Evolutionary conservation across 2,113 vertebrate species (phyloP).

Genomic region (Sapajus apella): DNA sequence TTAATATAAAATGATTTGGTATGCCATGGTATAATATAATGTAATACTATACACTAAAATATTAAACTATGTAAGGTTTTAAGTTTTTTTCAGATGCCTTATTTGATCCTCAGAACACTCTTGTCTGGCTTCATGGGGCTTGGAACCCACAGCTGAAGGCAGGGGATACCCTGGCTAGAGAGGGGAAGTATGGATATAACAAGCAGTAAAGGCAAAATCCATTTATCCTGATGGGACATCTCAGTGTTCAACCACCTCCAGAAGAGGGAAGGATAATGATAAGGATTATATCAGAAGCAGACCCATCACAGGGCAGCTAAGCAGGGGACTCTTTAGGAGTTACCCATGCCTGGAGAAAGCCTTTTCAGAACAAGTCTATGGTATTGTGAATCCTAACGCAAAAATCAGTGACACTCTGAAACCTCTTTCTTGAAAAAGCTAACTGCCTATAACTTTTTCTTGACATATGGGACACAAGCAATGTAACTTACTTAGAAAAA

Average conservation of each 20-base stretch:
- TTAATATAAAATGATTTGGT: background rate
- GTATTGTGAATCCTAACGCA: constrained; percentile 16
- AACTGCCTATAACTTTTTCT: constrained; percentile 46
- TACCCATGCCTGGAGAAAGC: background rate
- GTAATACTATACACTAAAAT: background rate
- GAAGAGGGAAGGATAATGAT: background rate
- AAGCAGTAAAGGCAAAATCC: background rate
- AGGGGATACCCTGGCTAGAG: background rate
- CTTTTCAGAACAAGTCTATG: constrained; percentile 43
- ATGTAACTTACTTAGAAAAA: constrained; percentile 43
- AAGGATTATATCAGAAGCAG: background rate
- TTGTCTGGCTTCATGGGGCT: background rate
- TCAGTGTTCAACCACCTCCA: background rate
- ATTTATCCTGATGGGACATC: background rate
- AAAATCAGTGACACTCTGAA: constrained; percentile 37
- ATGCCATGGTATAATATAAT: background rate
- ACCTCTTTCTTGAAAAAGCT: constrained; percentile 21
- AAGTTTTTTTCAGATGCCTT: background rate
- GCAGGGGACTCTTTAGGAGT: background rate
- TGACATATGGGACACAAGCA: background rate
- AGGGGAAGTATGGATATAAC: background rate
- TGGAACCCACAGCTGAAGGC: background rate
- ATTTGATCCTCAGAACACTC: background rate
- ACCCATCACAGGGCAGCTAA: background rate
- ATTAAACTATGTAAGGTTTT: background rate